Evolutionary conservation across 2,113 vertebrate species (phyloP).

Genomic region (Octodon degus): DNA sequence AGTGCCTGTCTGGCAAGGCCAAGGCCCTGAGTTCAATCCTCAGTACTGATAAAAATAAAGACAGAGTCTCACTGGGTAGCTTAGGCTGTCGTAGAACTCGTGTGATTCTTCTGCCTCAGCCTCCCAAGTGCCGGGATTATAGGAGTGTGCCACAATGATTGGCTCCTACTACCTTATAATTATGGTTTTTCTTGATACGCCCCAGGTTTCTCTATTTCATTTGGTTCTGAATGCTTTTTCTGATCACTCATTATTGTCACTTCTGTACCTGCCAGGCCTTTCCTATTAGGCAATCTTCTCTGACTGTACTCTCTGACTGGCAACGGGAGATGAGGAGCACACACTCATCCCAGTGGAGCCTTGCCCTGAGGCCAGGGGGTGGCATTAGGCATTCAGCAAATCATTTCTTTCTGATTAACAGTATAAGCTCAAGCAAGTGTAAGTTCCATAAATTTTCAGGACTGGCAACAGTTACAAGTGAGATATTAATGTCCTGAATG

Average conservation of each 20-base stretch:
- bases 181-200: background rate
- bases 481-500: background rate
- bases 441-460: background rate
- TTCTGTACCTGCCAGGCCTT: slow-evolving; percentile 28
- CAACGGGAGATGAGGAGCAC: background rate
- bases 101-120: background rate
- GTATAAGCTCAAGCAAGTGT: background rate
- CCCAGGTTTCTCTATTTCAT: background rate
- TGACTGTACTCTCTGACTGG: background rate
- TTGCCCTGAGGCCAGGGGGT: background rate
- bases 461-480: background rate
- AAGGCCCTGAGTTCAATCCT: too few relatives aligned
- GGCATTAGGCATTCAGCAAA: background rate
- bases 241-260: background rate
- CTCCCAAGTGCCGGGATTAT: background rate
- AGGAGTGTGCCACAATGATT: background rate
- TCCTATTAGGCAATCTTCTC: background rate
- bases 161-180: background rate
- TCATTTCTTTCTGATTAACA: background rate
- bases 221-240: background rate
- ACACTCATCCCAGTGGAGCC: background rate
- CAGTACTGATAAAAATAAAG: too few relatives aligned
- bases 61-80: background rate
- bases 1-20: too few relatives aligned
- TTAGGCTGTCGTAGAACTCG: background rate